Conservation (phyloP, 2,113 vertebrate genomes). For the Ornithorhynchus anatinus region DNA sequence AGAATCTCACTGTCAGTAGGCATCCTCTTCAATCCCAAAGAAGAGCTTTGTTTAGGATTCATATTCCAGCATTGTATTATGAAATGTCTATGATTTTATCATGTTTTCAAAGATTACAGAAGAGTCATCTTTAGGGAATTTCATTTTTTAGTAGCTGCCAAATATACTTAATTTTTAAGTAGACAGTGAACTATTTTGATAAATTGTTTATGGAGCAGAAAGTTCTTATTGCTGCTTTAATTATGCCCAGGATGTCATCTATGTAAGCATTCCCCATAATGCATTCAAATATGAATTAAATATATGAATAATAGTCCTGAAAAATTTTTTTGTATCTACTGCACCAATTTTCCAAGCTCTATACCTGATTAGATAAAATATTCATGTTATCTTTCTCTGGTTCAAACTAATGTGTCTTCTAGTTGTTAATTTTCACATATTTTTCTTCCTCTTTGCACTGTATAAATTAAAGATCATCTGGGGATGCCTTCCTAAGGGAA, state of each 20-base stretch:
- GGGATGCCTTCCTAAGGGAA: slow-evolving; percentile 48
- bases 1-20: background rate
- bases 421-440: slow-evolving; percentile 12
- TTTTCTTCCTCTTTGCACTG: slow-evolving; percentile 15
- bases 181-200: slow-evolving; percentile 31
- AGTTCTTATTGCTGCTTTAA: slow-evolving; percentile 48
- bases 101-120: background rate
- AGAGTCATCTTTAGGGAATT: background rate
- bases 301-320: slow-evolving; percentile 43
- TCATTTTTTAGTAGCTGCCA: slow-evolving; percentile 10
- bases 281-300: slow-evolving; percentile 57
- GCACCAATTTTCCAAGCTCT: slow-evolving; percentile 25
- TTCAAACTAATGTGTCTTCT: slow-evolving; percentile 28
- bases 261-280: slow-evolving; percentile 44
- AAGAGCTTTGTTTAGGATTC: background rate
- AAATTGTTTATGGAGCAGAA: slow-evolving; percentile 19
- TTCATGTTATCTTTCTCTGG: slow-evolving; percentile 34
- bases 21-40: background rate
- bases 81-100: background rate
- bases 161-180: slow-evolving; percentile 35
- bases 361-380: slow-evolving; percentile 46
- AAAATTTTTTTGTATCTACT: slow-evolving; percentile 52
- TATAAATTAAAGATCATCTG: slow-evolving; percentile 51
- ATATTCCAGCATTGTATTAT: background rate
- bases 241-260: slow-evolving; percentile 28